Base-by-base conservation (phyloP, 2,797 vertebrate species). In the Hapalemur alaotrensis region DNA sequence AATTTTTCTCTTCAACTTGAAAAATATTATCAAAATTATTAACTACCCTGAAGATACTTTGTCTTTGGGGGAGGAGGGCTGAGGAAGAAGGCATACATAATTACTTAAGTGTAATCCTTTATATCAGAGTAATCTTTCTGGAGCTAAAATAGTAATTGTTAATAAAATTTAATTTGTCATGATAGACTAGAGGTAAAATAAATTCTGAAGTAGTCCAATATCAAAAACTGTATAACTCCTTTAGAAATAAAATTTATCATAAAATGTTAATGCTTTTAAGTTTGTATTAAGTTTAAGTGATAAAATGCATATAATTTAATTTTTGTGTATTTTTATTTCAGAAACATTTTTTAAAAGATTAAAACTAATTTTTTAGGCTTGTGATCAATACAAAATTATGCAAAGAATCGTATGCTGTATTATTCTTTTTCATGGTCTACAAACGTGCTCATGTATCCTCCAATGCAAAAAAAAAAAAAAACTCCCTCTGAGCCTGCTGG, bases 191-290 rank as follows among this genome's bases (percentile, higher is more conserved):
- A 97, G 81, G 48, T 73, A 97, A 95, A 98, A 89, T 59, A 91
- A 96, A 46, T 61, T 97, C 54, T 97, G 14, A 54, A 61, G 13
- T 96, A 67, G 96, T 96, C 97, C 97, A 88, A 48, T 86, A 96
- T 93, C 76, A 83, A 89, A 96, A 97, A 91, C 78, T 95, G 67
- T 96, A 90, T 22, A 88, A 93, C 43, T 92, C 61, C 91, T 97
- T 96, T 98, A 97, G 96, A 98, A 98, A 98, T 52, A 97, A 97
- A 97, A 93, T 95, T 94, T 97, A 95, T 92, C 79, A 83, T 89
- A 95, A 94, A 97, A 88, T 90, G 23, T 48, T 95, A 95, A 50
- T 95, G 43, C 50, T 96, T 97, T 97, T 97, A 97, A 79, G 84
- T 94, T 95, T 96, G 72, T 95, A 73, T 54, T 97, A 84, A 11